Conservation (phyloP, 2,797 vertebrate species). For the Somateria mollissima region DNA sequence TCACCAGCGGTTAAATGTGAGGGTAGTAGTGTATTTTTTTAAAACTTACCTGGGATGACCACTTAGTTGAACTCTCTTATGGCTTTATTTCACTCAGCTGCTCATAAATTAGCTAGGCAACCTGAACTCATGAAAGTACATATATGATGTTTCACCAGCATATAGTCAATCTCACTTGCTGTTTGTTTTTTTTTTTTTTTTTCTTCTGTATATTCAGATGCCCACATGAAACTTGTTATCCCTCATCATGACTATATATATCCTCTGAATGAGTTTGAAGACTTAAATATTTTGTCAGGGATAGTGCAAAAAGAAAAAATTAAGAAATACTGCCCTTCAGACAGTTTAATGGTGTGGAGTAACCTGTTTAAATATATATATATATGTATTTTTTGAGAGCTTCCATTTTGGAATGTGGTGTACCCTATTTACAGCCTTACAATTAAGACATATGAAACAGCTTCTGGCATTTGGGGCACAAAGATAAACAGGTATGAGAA, state of each 20-base stretch:
- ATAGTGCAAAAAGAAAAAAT: background rate
- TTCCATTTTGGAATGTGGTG: background rate
- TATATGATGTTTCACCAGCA: background rate
- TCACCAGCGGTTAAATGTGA: conserved; percentile 38
- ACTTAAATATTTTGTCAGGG: background rate
- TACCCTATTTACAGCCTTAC: background rate
- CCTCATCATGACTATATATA: background rate
- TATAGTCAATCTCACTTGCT: background rate
- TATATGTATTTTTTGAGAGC: background rate
- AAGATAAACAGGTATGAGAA: background rate
- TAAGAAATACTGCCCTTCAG: background rate
- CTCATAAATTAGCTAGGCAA: conserved; percentile 30
- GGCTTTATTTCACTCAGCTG: conserved; percentile 37
- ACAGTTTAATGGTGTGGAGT: background rate
- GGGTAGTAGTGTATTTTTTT: background rate
- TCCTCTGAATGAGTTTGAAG: background rate
- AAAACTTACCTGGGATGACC: conserved; percentile 30
- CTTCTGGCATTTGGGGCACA: background rate
- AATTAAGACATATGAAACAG: background rate
- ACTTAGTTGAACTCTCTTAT: background rate
- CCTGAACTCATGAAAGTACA: background rate
- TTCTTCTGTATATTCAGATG: background rate
- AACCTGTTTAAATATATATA: background rate
- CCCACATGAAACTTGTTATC: background rate
- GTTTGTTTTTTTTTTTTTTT: background rate